phyloP scores from a whole-genome alignment of 2,797 vertebrate species.

The Simalia tracyae region DNA sequence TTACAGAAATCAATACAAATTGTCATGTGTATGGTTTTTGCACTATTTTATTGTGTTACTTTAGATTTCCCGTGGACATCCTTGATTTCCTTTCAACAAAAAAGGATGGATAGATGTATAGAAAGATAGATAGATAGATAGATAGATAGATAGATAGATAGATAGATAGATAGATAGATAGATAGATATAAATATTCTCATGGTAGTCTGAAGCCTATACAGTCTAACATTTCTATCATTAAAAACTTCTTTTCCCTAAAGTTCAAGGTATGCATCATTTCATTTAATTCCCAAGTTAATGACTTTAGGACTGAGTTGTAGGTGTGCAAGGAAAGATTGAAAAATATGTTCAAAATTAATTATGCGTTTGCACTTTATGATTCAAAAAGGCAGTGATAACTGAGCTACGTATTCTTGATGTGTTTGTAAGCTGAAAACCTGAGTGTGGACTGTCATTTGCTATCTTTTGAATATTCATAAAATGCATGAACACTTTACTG shows the following conservation, averaged over 20 bases:
- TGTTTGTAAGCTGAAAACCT: conserved; percentile 40
- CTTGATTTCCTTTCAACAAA: not conserved
- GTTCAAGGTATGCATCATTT: conserved; percentile 18
- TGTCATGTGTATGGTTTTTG: not conserved
- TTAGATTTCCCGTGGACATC: not conserved
- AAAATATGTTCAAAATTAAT: conserved; percentile 68
- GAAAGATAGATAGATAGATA: no score
- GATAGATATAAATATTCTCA: not conserved
- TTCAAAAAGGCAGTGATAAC: conserved; percentile 56
- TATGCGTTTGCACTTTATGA: conserved; percentile 67
- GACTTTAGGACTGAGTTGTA: not conserved
- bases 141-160: not conserved
- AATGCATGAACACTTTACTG: conserved; percentile 8
- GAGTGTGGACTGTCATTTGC: conserved; percentile 37
- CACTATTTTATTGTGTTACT: not conserved
- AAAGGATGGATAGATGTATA: not conserved
- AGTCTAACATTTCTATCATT: not conserved
- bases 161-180: not conserved
- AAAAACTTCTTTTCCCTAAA: not conserved
- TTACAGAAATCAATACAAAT: not conserved
- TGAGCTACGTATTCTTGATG: conserved; percentile 43
- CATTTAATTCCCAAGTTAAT: conserved; percentile 18
- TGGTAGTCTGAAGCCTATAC: not conserved
- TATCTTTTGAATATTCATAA: conserved; percentile 32
- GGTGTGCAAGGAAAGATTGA: conserved; percentile 26